Conservation (phyloP, 2,113 vertebrate genomes). For the Ameiurus melas region DNA sequence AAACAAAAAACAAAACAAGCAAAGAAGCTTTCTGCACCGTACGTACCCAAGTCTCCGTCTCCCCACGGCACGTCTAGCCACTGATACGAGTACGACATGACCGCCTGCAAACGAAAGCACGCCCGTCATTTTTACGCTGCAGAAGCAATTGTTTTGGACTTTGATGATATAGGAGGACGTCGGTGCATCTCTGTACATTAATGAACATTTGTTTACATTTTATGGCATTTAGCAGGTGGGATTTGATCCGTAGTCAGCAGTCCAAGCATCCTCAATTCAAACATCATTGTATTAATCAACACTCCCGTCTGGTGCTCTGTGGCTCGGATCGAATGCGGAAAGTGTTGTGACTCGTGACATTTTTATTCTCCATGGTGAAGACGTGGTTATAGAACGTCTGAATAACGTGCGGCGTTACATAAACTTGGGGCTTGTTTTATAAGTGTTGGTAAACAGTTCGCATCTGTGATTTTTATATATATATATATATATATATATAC, state of each 20-base stretch:
- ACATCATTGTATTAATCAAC: not conserved
- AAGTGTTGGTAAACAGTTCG: not conserved
- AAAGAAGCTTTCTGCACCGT: conserved; percentile 32
- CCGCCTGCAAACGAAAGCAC: conserved; percentile 61
- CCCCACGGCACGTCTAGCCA: conserved; percentile 90
- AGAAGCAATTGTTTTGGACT: not conserved
- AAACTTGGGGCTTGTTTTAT: not conserved
- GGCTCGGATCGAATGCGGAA: not conserved
- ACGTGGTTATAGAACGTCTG: not conserved
- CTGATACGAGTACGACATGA: conserved; percentile 80
- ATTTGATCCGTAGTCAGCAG: too few relatives aligned
- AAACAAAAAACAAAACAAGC: not conserved
- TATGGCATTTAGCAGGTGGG: too few relatives aligned
- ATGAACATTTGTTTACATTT: not conserved
- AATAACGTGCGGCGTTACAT: not conserved
- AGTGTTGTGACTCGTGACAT: not conserved
- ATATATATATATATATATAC: too few relatives aligned
- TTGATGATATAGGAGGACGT: not conserved
- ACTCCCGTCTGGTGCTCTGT: not conserved
- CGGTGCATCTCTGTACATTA: not conserved
- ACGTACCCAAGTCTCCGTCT: conserved; percentile 90
- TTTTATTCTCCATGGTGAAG: too few relatives aligned
- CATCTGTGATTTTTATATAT: too few relatives aligned
- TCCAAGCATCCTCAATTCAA: not conserved
- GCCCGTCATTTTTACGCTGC: conserved; percentile 40